Conservation (phyloP, 2,888 invertebrate species). For the Polymixis lichenea region DNA sequence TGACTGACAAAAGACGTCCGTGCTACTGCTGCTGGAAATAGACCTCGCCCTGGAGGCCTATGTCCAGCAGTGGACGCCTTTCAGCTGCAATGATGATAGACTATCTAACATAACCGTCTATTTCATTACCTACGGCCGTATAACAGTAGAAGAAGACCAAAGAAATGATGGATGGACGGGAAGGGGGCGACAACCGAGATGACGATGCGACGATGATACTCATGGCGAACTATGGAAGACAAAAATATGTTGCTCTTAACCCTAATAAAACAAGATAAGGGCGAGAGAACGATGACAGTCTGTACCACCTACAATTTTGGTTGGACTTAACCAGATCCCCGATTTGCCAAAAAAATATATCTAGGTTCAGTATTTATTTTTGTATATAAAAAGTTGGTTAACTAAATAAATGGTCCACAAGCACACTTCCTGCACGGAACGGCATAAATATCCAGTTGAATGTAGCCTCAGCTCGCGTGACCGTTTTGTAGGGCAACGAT, state of each 20-base stretch:
- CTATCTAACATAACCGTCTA: not conserved
- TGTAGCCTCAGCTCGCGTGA: slow-evolving; percentile 66
- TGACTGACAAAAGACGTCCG: too few species aligned
- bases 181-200: too few species aligned
- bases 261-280: too few species aligned
- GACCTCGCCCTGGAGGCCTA: too few species aligned
- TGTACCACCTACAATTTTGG: not conserved
- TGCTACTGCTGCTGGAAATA: too few species aligned
- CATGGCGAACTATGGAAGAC: too few species aligned
- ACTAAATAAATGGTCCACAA: slow-evolving; percentile 57
- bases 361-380: slow-evolving; percentile 19
- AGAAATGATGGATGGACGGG: not conserved
- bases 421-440: slow-evolving; percentile 62
- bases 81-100: not conserved
- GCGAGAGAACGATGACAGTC: too few species aligned
- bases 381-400: slow-evolving; percentile 51
- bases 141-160: not conserved
- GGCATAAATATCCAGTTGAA: slow-evolving; percentile 65
- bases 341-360: not conserved
- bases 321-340: too few species aligned
- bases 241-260: too few species aligned
- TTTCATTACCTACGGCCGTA: not conserved
- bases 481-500: slow-evolving; percentile 65
- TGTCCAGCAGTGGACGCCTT: too few species aligned
- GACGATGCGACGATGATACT: too few species aligned